Evolutionary conservation across 1,140 invertebrate species (phyloP).

Genomic region (Caenorhabditis elegans): DNA sequence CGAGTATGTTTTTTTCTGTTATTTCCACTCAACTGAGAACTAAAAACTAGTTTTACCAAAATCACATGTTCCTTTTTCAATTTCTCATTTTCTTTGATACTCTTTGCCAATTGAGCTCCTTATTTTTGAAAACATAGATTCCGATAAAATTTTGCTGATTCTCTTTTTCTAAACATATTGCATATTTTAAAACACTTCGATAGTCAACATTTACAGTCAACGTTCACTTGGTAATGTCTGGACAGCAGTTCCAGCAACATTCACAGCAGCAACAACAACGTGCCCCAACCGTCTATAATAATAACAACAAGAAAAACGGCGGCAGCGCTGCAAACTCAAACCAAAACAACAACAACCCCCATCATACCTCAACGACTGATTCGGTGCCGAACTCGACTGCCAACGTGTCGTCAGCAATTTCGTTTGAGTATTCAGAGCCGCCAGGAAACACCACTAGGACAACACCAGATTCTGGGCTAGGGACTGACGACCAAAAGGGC

Average conservation of each 20-base stretch:
- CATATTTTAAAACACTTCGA: too few species aligned
- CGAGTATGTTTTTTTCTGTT: not conserved
- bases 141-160: too few species aligned
- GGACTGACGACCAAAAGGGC: not conserved
- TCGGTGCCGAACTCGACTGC: not conserved
- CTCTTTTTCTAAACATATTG: not conserved
- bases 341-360: not conserved
- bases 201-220: not conserved
- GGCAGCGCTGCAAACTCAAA: too few species aligned
- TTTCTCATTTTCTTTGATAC: not conserved
- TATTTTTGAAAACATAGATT: too few species aligned
- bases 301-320: not conserved
- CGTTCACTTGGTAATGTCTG: conserved; percentile 26
- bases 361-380: not conserved
- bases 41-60: not conserved
- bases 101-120: too few species aligned
- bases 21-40: too few species aligned
- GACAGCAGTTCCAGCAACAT: conserved; percentile 25
- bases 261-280: not conserved
- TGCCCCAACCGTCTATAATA: not conserved
- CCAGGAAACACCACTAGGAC: not conserved
- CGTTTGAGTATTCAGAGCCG: not conserved
- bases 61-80: not conserved
- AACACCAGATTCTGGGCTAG: not conserved
- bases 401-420: not conserved